These are phyloP conservation scores for Cacatua alba DNA, from an alignment of 2,113 vertebrate genomes.

Conservation along the genomic window DNA sequence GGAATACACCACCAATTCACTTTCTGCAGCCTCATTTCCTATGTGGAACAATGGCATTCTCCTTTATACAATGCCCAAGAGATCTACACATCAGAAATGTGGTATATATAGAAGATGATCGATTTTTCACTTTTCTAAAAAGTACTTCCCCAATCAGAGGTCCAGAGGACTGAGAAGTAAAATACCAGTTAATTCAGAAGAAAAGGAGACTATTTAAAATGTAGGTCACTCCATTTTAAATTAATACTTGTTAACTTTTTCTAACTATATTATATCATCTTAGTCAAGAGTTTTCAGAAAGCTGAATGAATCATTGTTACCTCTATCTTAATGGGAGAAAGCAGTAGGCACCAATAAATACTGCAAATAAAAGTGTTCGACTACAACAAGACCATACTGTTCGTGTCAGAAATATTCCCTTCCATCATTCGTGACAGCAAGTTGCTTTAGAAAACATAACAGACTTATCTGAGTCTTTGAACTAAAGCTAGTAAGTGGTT, in stretches of 20 bases:
- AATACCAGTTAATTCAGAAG: background rate
- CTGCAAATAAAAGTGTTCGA: background rate
- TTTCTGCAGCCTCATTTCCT: background rate
- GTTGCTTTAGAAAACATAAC: background rate
- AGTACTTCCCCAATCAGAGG: background rate
- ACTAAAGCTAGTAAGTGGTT: background rate
- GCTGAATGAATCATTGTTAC: background rate
- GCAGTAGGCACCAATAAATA: background rate
- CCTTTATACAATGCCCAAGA: background rate
- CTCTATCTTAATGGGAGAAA: background rate
- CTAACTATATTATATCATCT: background rate
- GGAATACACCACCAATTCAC: background rate
- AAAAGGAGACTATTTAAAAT: background rate
- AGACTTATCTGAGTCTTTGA: background rate
- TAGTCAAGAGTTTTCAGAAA: background rate
- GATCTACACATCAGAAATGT: background rate
- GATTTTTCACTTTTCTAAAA: background rate
- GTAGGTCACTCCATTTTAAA: background rate
- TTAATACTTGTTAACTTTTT: background rate
- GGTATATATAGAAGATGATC: background rate
- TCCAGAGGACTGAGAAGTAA: background rate
- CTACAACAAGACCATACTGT: background rate
- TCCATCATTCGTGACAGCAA: background rate
- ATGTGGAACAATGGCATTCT: background rate
- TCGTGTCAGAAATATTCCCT: background rate